Percentiles rank a stretch among this genome's conserved stretches.
Evolutionary conservation across 1,140 invertebrate species (phyloP).

Genomic region (Sycobia sp.): DNA sequence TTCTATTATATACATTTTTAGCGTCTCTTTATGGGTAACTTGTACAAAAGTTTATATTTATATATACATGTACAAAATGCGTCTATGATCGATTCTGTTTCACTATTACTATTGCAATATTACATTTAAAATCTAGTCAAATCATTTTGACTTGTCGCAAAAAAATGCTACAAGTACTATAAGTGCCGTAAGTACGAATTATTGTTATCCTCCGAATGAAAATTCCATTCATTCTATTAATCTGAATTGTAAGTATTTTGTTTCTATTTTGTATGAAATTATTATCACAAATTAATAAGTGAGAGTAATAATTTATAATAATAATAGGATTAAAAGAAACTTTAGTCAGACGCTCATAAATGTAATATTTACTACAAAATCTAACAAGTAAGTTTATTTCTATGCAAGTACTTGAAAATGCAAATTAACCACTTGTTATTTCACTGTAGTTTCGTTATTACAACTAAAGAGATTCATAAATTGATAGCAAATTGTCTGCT

Average conservation of each 20-base stretch:
- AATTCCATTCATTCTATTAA: slow-evolving; percentile 8
- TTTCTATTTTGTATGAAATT: too few species aligned
- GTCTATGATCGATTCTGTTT: slow-evolving; percentile 16
- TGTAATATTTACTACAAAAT: too few species aligned
- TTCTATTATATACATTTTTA: slow-evolving; percentile 23
- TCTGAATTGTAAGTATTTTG: slow-evolving; percentile 21
- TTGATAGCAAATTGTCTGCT: slow-evolving; percentile 14
- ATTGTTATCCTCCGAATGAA: slow-evolving; percentile 6
- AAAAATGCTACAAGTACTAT: too few species aligned
- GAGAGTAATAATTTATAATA: too few species aligned
- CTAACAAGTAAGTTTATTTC: background rate
- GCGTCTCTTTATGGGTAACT: slow-evolving; percentile 1
- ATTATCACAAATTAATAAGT: too few species aligned
- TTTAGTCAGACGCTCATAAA: too few species aligned
- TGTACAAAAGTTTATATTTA: slow-evolving; percentile 15
- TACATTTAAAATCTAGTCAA: background rate
- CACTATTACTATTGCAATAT: background rate
- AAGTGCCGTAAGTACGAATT: slow-evolving; percentile 24
- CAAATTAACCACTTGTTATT: slow-evolving; percentile 4
- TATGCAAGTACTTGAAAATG: slow-evolving; percentile 12
- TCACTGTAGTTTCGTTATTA: slow-evolving; percentile 1
- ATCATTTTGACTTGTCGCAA: slow-evolving; percentile 9
- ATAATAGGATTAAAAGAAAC: too few species aligned
- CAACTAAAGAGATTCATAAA: slow-evolving; percentile 15
- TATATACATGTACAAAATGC: slow-evolving; percentile 25